Percentiles rank a stretch among this genome's conserved stretches.
Conservation (phyloP, 2,113 vertebrate species). For the Sorex fumeus region DNA sequence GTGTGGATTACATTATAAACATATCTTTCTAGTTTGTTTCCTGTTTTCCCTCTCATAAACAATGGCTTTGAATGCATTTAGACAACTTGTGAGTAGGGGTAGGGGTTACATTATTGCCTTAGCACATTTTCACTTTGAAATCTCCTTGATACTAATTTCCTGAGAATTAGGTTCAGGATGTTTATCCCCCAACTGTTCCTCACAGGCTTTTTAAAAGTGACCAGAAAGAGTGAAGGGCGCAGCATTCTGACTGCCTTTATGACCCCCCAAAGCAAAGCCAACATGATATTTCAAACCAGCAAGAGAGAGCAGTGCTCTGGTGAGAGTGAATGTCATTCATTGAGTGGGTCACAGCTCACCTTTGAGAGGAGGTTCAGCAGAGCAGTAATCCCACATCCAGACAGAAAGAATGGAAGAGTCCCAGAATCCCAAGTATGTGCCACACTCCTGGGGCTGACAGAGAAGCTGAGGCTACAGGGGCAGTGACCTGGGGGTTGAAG, state of each 20-base stretch:
- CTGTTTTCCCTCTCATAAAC: neutral
- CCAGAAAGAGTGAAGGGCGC: neutral
- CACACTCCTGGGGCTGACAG: neutral
- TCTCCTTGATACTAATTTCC: slow-evolving; percentile 14
- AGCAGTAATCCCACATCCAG: neutral
- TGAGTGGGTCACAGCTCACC: slow-evolving; percentile 42
- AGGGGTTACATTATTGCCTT: neutral
- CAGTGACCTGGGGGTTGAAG: rapidly evolving
- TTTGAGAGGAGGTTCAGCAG: neutral
- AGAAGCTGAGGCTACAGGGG: neutral
- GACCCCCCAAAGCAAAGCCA: slow-evolving; percentile 17
- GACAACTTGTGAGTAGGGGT: neutral
- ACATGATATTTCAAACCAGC: neutral
- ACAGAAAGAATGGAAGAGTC: neutral
- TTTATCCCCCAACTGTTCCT: neutral
- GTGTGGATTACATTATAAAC: neutral
- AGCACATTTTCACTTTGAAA: neutral
- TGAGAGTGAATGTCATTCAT: neutral
- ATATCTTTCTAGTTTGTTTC: neutral
- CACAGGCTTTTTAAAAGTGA: neutral
- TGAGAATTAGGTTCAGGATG: neutral
- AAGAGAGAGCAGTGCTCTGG: neutral
- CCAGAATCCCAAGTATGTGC: rapidly evolving
- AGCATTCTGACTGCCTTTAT: neutral
- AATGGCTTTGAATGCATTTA: neutral